Conservation (phyloP, 2,113 vertebrate species). For the Martes martes region DNA sequence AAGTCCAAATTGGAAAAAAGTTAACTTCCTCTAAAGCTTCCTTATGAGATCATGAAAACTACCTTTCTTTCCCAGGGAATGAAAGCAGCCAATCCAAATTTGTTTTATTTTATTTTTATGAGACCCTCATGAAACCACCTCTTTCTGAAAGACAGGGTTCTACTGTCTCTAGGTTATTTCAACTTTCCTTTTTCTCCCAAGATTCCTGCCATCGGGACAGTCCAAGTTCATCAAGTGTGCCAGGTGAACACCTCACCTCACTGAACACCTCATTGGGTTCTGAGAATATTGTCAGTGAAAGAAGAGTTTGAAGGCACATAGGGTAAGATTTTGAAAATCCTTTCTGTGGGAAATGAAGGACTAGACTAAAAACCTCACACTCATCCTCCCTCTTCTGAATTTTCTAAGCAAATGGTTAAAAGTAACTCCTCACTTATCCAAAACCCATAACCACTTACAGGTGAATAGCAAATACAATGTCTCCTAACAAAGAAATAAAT, state of each 20-base stretch:
- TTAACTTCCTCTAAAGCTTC: background rate
- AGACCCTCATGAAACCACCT: background rate
- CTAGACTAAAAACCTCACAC: background rate
- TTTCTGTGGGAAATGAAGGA: background rate
- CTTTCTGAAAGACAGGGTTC: background rate
- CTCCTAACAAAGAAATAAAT: background rate
- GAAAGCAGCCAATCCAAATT: background rate
- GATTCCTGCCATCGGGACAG: background rate
- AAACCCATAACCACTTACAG: background rate
- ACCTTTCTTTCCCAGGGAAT: background rate
- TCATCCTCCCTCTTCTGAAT: background rate
- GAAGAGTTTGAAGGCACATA: background rate
- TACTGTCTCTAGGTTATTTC: background rate
- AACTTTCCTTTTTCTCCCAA: background rate
- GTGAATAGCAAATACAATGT: background rate
- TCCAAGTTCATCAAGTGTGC: rapidly evolving
- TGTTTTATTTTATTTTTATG: background rate
- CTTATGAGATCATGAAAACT: background rate
- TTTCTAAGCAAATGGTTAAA: background rate
- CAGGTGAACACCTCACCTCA: background rate
- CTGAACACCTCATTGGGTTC: background rate
- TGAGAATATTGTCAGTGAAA: background rate
- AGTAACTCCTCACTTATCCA: background rate
- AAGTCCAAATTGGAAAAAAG: background rate
- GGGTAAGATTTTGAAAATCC: background rate